Evolutionary conservation across 2,888 invertebrate species (phyloP), one percentile per base, ranked within the genome.

Genomic region (Tetranychus truncatus): DNA sequence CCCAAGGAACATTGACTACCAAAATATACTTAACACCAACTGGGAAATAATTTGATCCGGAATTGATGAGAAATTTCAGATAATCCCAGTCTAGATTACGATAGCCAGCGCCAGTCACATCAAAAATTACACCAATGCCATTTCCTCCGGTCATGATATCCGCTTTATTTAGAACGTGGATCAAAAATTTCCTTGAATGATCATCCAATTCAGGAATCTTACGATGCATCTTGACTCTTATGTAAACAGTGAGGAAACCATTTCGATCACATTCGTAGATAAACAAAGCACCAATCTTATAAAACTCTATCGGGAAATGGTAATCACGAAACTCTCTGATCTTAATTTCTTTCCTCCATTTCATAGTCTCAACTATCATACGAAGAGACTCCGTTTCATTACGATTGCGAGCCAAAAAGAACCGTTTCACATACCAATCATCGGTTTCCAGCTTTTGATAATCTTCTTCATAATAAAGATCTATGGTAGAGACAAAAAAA

Each of bases 221-320:
- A 1, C 65, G 21, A 44, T 76, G 76, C 45, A 71, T 67, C 69
- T 73, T 67, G 20, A 76, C 72, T 55, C 77, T 20, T 44, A 77
- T 21, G 45, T 74, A 77, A 8, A 77, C 73, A n/a, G 74, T 74
- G n/a, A 69, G 72, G 72, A 76, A 66, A 4, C 82, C 81, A 77
- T 82, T 80, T 77, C 81, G 80, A 78, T 82, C 82, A 24, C 75
- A 77, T 76, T 80, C 82, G 77, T 81, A 82, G 74, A 79, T 82
- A 76, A 80, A 83, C 18, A 81, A 76, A n/a, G 79, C 81, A 45
- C 82, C 82, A 75, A 78, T 77, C 72, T 82, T 80, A 79, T 80
- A 81, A 67, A 80, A 74, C 76, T 80, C 80, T 15, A 34, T 34
- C 34, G 34, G 34, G 5, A 34, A 34, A 34, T 34, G 34, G 34